phyloP scores from a whole-genome alignment of 2,113 vertebrate genomes.

The Gymnobelideus leadbeateri region DNA sequence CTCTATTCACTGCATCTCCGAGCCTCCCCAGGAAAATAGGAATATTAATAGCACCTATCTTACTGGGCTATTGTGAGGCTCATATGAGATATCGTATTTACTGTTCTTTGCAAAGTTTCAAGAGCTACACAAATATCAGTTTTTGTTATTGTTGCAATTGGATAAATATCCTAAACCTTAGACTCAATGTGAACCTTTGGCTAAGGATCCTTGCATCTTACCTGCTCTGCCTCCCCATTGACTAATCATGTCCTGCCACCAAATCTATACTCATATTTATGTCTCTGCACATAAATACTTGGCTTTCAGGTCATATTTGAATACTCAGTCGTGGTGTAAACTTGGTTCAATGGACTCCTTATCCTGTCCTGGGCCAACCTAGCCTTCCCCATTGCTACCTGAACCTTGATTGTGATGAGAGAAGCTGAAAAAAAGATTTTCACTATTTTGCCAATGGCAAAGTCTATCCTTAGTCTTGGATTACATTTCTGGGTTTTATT shows the following conservation, averaged over 20 bases:
- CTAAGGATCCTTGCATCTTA: neutral
- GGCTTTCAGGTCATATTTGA: neutral
- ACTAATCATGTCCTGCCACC: neutral
- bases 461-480: neutral
- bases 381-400: neutral
- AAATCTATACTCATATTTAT: neutral
- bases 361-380: neutral
- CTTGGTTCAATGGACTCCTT: neutral
- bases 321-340: neutral
- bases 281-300: neutral
- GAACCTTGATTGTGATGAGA: neutral
- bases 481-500: neutral
- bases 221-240: neutral
- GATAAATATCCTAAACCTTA: neutral
- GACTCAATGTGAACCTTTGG: neutral
- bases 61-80: neutral
- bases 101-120: neutral
- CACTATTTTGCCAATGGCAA: neutral
- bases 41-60: neutral
- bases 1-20: too few relatives aligned
- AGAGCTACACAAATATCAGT: neutral
- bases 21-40: neutral
- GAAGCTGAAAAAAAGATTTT: neutral
- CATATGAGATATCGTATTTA: neutral
- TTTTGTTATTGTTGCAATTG: neutral